Percentiles rank a stretch among this genome's conserved stretches.
These are phyloP conservation scores for Empis livida DNA, from an alignment of 2,888 invertebrate genomes.

Conservation along the genomic window DNA sequence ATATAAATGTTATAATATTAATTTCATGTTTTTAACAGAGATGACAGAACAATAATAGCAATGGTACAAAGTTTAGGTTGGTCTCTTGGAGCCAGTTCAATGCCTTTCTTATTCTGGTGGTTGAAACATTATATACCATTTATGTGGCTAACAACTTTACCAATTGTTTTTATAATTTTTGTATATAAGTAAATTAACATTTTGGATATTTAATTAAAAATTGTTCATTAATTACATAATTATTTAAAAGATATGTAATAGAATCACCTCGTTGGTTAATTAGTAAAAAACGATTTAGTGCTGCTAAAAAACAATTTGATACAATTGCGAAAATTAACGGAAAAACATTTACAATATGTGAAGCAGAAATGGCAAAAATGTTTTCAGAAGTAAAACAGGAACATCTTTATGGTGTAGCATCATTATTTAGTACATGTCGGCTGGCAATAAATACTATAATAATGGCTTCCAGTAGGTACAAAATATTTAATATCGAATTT, in stretches of 20 bases:
- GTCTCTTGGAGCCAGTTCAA: conserved; percentile 38
- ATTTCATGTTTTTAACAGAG: conserved; percentile 17
- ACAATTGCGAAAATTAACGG: conserved; percentile 44
- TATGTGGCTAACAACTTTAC: conserved; percentile 37
- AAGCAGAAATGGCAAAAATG: conserved; percentile 35
- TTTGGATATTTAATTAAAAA: neutral
- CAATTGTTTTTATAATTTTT: conserved; percentile 35
- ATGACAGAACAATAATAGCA: conserved; percentile 38
- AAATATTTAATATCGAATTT: neutral
- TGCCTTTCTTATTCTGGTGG: conserved; percentile 41
- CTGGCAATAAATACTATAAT: conserved; percentile 42
- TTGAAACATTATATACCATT: conserved; percentile 39
- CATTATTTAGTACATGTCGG: conserved; percentile 43
- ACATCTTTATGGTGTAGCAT: conserved; percentile 40
- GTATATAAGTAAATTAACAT: conserved; percentile 34
- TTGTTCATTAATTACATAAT: neutral
- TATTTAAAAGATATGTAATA: conserved; percentile 40
- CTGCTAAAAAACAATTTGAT: conserved; percentile 39
- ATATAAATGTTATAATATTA: neutral
- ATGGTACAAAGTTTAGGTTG: conserved; percentile 40
- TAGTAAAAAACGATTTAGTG: conserved; percentile 38
- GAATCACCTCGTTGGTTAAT: conserved; percentile 54
- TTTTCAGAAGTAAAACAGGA: conserved; percentile 24
- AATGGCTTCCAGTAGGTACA: conserved; percentile 43
- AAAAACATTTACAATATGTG: conserved; percentile 30